These are phyloP conservation scores for Pantelozetes paolii DNA, from an alignment of 2,888 invertebrate species.

Conservation along the genomic window DNA sequence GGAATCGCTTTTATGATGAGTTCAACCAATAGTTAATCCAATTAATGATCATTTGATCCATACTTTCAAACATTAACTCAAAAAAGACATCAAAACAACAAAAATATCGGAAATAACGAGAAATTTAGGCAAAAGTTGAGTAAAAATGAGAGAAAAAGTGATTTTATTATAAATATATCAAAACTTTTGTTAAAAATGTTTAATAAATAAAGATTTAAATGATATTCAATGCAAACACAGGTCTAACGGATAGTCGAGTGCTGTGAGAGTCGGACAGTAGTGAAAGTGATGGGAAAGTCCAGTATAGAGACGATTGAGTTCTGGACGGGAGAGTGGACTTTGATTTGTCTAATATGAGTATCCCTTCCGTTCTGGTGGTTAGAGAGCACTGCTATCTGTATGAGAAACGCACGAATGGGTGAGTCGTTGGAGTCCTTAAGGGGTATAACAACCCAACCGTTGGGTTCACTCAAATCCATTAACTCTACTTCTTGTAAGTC, in stretches of 20 bases:
- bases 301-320: constrained; percentile 52
- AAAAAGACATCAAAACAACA: not conserved
- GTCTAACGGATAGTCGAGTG: constrained; percentile 40
- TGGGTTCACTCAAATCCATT: constrained; percentile 85
- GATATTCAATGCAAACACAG: not conserved
- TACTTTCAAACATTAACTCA: not conserved
- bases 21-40: not conserved
- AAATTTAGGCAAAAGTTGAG: not conserved
- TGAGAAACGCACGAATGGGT: constrained; percentile 89
- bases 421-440: constrained; percentile 78
- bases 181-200: not conserved
- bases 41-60: not conserved
- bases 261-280: constrained; percentile 38
- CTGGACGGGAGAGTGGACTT: constrained; percentile 78
- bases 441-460: constrained; percentile 92
- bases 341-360: constrained; percentile 95
- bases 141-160: not conserved
- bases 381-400: constrained; percentile 90
- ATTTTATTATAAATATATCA: not conserved
- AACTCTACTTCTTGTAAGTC: constrained; percentile 94
- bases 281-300: constrained; percentile 50
- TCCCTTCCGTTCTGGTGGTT: constrained; percentile 99
- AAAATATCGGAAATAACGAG: too few species aligned
- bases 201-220: not conserved
- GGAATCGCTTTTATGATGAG: not conserved